These are phyloP conservation scores for Pseudococcus longispinus DNA, from an alignment of 2,888 invertebrate species.

Conservation along the genomic window DNA sequence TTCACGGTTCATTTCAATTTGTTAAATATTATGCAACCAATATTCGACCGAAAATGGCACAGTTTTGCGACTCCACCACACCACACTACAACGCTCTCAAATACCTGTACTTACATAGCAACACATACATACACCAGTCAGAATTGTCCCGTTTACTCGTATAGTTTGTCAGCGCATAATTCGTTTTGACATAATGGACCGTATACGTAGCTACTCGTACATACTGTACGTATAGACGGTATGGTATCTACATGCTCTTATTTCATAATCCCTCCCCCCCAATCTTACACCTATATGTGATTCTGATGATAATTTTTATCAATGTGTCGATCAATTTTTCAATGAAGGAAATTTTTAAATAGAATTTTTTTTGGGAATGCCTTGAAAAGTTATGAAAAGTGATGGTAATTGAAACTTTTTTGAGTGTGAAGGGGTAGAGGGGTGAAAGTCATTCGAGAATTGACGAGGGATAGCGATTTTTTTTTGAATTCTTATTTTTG, in stretches of 20 bases:
- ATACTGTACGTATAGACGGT: not conserved
- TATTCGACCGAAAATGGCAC: conserved; percentile 27
- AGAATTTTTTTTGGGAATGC: too few relatives aligned
- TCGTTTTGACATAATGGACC: conserved; percentile 47
- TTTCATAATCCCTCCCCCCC: conserved; percentile 17
- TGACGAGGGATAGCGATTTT: too few relatives aligned
- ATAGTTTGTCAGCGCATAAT: conserved; percentile 52
- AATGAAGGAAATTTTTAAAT: too few relatives aligned
- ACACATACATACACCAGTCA: not conserved
- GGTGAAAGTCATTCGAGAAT: too few relatives aligned
- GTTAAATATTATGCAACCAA: conserved; percentile 26
- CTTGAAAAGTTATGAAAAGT: too few relatives aligned
- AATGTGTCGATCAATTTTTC: too few relatives aligned
- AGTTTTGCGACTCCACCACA: not conserved
- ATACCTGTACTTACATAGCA: not conserved
- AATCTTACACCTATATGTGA: not conserved
- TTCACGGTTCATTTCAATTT: conserved; percentile 52
- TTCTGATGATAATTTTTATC: not conserved
- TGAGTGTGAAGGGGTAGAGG: too few relatives aligned
- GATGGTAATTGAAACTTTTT: too few relatives aligned
- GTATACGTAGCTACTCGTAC: not conserved
- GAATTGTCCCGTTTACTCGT: conserved; percentile 7
- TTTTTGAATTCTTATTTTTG: too few relatives aligned
- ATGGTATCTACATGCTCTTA: not conserved
- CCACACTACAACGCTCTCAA: not conserved